Evolutionary conservation across 2,797 vertebrate genomes (phyloP).

Genomic region (Danio choprae): DNA sequence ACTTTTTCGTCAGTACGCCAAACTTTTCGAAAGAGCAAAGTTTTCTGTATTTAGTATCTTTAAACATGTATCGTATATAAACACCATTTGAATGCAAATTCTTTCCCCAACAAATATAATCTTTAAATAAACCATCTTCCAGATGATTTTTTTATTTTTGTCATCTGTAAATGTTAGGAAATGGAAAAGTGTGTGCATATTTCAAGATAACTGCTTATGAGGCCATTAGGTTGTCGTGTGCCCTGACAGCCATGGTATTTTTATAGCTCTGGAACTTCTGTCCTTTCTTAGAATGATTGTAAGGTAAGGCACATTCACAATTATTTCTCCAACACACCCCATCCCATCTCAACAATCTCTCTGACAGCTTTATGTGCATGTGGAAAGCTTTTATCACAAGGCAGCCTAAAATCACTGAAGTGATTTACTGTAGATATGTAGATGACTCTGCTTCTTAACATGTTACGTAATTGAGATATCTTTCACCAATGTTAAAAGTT

Average conservation of each 20-base stretch:
- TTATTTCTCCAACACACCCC: neutral
- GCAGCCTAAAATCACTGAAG: neutral
- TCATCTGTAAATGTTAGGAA: slow-evolving; percentile 21
- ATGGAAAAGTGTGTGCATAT: slow-evolving; percentile 28
- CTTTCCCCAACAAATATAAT: neutral
- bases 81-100: neutral
- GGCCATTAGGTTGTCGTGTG: slow-evolving; percentile 1
- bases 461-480: neutral
- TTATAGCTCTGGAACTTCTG: slow-evolving; percentile 28
- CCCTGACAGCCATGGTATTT: slow-evolving; percentile 34
- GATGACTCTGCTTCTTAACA: neutral
- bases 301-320: slow-evolving; percentile 20
- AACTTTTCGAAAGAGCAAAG: too few relatives aligned
- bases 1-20: too few relatives aligned
- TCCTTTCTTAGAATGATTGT: slow-evolving; percentile 26
- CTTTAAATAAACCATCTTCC: neutral
- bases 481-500: neutral
- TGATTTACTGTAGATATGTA: neutral
- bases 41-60: too few relatives aligned
- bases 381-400: neutral
- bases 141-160: neutral
- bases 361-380: neutral
- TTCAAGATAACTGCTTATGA: slow-evolving; percentile 32
- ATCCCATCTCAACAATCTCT: neutral
- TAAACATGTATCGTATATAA: too few relatives aligned